Evolutionary conservation across 2,113 vertebrate species (phyloP).

Genomic region (Falcunculus frontatus): DNA sequence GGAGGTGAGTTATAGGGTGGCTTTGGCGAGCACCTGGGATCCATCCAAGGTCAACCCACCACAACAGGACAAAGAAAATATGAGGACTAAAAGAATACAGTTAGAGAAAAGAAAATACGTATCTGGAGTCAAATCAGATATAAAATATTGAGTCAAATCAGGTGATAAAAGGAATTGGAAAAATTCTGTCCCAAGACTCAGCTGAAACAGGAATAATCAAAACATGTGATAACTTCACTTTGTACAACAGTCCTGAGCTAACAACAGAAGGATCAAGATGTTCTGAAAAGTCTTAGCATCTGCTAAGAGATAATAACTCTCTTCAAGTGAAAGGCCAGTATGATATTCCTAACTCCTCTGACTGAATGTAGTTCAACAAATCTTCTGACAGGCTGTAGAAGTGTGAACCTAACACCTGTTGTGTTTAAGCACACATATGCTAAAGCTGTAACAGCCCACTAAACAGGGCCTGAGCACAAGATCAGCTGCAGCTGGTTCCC

Average conservation of each 20-base stretch:
- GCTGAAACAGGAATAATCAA: neutral
- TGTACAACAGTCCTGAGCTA: neutral
- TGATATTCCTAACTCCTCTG: neutral
- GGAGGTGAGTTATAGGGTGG: neutral
- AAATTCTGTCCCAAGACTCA: neutral
- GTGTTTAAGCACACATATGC: neutral
- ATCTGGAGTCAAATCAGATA: neutral
- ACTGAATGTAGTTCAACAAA: neutral
- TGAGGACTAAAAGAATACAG: neutral
- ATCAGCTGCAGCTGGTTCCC: neutral
- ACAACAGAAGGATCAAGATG: neutral
- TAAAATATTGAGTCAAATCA: neutral
- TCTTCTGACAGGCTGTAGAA: neutral
- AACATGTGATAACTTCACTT: neutral
- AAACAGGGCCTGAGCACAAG: neutral
- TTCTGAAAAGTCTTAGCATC: neutral
- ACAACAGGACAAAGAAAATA: neutral
- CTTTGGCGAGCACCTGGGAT: neutral
- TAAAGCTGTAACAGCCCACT: neutral
- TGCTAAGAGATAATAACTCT: neutral
- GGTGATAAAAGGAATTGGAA: neutral
- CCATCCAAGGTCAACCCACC: neutral
- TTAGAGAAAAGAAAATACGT: neutral
- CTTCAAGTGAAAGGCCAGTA: neutral
- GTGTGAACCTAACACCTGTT: neutral